phyloP scores from a whole-genome alignment of 2,797 vertebrate species.

The Pelochelys cantorii region DNA sequence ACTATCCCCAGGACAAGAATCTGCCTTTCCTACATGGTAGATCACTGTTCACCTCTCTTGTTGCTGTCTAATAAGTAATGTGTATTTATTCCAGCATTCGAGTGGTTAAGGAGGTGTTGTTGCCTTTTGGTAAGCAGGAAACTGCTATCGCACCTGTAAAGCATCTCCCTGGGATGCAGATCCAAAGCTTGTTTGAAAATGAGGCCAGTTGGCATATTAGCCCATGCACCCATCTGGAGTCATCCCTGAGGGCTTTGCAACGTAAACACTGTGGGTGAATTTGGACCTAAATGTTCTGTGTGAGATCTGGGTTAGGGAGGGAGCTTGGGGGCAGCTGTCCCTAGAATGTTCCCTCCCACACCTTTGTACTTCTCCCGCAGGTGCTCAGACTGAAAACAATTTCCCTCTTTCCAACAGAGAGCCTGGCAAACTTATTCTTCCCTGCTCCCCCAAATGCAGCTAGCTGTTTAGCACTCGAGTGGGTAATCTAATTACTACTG shows the following conservation, averaged over 20 bases:
- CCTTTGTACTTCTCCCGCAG: conserved; percentile 35
- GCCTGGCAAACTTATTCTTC: conserved; percentile 45
- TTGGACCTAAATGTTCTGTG: background rate
- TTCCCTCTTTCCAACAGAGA: conserved; percentile 5
- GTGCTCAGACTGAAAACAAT: conserved; percentile 36
- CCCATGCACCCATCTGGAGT: background rate
- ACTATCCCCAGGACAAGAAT: background rate
- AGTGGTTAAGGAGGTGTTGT: background rate
- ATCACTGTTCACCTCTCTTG: background rate
- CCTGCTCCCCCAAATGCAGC: conserved; percentile 35
- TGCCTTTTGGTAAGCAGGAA: conserved; percentile 14
- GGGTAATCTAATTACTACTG: conserved; percentile 57
- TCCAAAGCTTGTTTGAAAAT: conserved; percentile 1
- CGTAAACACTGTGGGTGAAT: background rate
- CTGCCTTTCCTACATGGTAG: background rate
- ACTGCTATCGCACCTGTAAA: conserved; percentile 10
- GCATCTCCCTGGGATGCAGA: background rate
- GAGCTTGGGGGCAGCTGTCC: conserved; percentile 9
- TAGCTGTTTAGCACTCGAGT: conserved; percentile 17
- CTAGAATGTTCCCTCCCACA: conserved; percentile 21
- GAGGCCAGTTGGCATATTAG: background rate
- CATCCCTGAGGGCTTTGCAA: background rate
- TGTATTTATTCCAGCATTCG: conserved; percentile 1
- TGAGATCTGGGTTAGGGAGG: conserved; percentile 10
- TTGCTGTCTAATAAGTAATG: conserved; percentile 1